Evolutionary conservation across 2,888 invertebrate species (phyloP).

Genomic region (Petrophora chlorosata): DNA sequence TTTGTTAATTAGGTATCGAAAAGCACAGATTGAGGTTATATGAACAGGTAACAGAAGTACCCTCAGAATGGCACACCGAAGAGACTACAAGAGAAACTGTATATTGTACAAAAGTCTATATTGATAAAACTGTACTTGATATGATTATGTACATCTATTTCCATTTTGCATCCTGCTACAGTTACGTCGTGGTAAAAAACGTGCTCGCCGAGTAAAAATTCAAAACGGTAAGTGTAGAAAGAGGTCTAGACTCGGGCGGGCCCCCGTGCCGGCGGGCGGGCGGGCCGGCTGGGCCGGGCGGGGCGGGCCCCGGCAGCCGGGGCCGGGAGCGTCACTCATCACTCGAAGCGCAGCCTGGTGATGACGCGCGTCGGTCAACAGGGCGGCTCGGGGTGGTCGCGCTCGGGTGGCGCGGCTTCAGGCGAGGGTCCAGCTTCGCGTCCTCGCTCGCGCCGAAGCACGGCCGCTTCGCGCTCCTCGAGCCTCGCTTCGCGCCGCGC

Average conservation of each 20-base stretch:
- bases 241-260: constrained; percentile 17
- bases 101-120: constrained; percentile 69
- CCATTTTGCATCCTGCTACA: constrained; percentile 40
- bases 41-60: constrained; percentile 74
- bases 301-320: not conserved
- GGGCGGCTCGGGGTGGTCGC: constrained; percentile 45
- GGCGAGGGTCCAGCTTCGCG: constrained; percentile 11
- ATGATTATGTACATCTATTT: constrained; percentile 73
- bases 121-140: constrained; percentile 77
- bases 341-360: constrained; percentile 54
- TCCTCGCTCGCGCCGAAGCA: constrained; percentile 47
- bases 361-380: constrained; percentile 75
- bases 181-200: constrained; percentile 21
- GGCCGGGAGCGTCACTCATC: constrained; percentile 40
- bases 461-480: constrained; percentile 61
- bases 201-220: constrained; percentile 42
- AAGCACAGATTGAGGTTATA: constrained; percentile 77
- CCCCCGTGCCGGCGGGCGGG: not conserved
- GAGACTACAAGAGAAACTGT: constrained; percentile 69
- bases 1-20: constrained; percentile 70
- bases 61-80: constrained; percentile 77
- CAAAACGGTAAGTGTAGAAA: constrained; percentile 46
- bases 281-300: not conserved
- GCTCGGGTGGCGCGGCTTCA: constrained; percentile 27
- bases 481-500: constrained; percentile 62